Evolutionary conservation across 2,888 invertebrate species (phyloP), one percentile per base, ranked within the genome.

Genomic region (Drosophila diplacantha): DNA sequence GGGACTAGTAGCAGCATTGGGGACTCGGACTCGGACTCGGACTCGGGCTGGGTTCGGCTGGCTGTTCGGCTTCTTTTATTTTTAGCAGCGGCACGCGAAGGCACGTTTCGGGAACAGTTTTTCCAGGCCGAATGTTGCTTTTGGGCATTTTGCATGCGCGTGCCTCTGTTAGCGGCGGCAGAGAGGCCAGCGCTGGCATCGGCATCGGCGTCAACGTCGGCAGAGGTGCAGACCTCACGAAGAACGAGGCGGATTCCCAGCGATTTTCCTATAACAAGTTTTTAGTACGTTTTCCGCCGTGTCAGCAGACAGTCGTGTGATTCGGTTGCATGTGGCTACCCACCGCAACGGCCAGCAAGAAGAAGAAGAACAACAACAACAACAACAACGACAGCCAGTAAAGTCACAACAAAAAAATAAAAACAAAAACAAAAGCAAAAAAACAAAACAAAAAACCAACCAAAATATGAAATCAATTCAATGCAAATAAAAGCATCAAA

Each of bases 261-360:
- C 78, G 76, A 62, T 66, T 69, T 66, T 60, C 60, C 69, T 74
- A 72, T 80, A 86, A 86, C 85, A 84, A 85, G 84, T 86, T 86
- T 66, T 86, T 86, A 87, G 87, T 87, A 86, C 88, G 86, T 86
- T 85, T 87, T 87, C 86, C 87, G 86, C 85, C 86, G 87, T 85
- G 86, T 85, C 80, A 85, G 87, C 84, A 87, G 85, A 81, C 87
- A 87, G 87, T 86, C 88, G 81, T 70, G 58, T 44, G 18, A 29
- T 43, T 58, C 72, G 73, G 69, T 63, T 43, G 74, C 70, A 54
- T 56, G 37, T 46, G 32, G 53, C 69, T 43, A 29, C n/a, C 37
- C 31, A 22, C 59, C 32, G 34, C 44, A 54, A 46, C 16, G 35
- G 34, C 9, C 24, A 11, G 20, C 29, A 44, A 26, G 57, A 35